Evolutionary conservation across 2,888 invertebrate genomes (phyloP).

Genomic region (Cryptosula pallasiana): DNA sequence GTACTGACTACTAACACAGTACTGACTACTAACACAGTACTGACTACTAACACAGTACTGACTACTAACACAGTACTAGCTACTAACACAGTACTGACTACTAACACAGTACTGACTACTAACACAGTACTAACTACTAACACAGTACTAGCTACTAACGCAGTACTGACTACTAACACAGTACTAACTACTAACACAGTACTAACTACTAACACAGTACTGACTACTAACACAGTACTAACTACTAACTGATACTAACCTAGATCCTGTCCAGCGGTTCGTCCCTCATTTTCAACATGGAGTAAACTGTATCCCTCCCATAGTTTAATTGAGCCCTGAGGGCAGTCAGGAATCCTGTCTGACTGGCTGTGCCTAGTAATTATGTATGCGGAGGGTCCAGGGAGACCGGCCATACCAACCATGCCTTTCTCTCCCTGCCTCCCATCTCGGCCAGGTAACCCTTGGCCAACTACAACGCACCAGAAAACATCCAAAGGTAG

Average conservation of each 20-base stretch:
- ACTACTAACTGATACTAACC: too few species aligned
- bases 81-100: not conserved
- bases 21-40: too few species aligned
- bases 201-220: not conserved
- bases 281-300: conserved; percentile 92
- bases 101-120: not conserved
- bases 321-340: conserved; percentile 72
- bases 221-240: not conserved
- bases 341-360: conserved; percentile 70
- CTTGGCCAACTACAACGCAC: not conserved
- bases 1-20: not conserved
- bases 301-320: conserved; percentile 94
- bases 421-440: conserved; percentile 24
- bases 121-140: too few species aligned
- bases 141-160: not conserved
- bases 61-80: not conserved
- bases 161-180: not conserved
- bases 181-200: too few species aligned
- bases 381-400: conserved; percentile 55
- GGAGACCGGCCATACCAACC: conserved; percentile 54
- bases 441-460: conserved; percentile 16
- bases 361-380: conserved; percentile 88
- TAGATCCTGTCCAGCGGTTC: conserved; percentile 88
- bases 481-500: too few species aligned
- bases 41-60: not conserved